These are phyloP conservation scores for Meriones psammophilus DNA, from an alignment of 2,797 vertebrate species.

Conservation along the genomic window DNA sequence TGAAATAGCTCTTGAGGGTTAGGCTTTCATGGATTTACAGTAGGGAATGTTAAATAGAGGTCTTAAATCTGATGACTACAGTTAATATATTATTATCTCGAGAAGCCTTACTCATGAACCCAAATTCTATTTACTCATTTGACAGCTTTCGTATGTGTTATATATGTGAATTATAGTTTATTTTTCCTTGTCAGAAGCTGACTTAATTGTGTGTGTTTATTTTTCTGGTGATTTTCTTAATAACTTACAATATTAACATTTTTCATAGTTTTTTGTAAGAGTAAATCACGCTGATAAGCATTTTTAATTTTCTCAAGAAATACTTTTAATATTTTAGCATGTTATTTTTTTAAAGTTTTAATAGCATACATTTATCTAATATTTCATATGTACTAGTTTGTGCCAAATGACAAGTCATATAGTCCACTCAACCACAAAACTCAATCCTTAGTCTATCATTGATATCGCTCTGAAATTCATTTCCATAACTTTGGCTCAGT, in stretches of 20 bases:
- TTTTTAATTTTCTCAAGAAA: constrained; percentile 12
- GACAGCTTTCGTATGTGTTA: constrained; percentile 35
- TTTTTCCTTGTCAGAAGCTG: not conserved
- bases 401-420: not conserved
- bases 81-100: not conserved
- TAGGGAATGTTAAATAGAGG: not conserved
- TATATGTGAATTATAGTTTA: constrained; percentile 22
- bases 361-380: not conserved
- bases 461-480: not conserved
- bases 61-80: not conserved
- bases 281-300: not conserved
- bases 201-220: constrained; percentile 41
- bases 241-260: constrained; percentile 31
- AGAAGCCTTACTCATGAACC: constrained; percentile 13
- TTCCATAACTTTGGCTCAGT: not conserved
- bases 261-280: constrained; percentile 41
- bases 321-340: not conserved
- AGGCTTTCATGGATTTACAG: not conserved
- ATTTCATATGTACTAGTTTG: not conserved
- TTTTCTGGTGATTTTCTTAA: constrained; percentile 59
- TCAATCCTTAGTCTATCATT: not conserved
- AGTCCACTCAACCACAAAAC: not conserved
- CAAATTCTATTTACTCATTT: constrained; percentile 57
- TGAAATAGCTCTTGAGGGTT: not conserved
- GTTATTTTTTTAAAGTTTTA: constrained; percentile 28